These are phyloP conservation scores for Meiosimyza decipiens DNA, from an alignment of 2,888 invertebrate genomes.

Conservation along the genomic window DNA sequence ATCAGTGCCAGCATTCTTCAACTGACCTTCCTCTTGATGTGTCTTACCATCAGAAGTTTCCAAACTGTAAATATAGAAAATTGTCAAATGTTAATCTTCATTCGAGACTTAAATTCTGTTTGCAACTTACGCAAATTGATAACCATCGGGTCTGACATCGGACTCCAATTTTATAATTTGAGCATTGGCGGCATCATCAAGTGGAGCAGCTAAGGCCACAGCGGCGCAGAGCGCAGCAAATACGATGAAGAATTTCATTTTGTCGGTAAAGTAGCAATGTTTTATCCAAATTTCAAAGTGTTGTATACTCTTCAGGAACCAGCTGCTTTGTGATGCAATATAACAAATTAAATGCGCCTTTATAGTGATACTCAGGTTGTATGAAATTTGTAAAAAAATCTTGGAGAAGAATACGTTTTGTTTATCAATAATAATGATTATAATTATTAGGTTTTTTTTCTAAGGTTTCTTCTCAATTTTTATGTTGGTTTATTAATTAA, in stretches of 20 bases:
- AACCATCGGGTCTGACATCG: constrained; percentile 71
- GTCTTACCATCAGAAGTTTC: constrained; percentile 74
- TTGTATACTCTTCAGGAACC: neutral
- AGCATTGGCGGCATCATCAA: constrained; percentile 50
- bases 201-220: constrained; percentile 57
- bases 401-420: too few relatives aligned
- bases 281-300: neutral
- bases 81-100: neutral
- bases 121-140: constrained; percentile 70
- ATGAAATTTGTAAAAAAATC: neutral
- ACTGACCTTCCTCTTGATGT: constrained; percentile 68
- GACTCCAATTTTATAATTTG: constrained; percentile 59
- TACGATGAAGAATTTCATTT: constrained; percentile 59
- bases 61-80: constrained; percentile 65
- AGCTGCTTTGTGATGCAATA: constrained; percentile 23
- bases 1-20: constrained; percentile 46
- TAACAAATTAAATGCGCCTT: constrained; percentile 7
- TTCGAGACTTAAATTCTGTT: neutral
- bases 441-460: too few relatives aligned
- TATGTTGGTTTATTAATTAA: too few relatives aligned
- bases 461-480: too few relatives aligned
- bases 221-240: constrained; percentile 54
- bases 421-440: too few relatives aligned
- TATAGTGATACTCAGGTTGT: constrained; percentile 6
- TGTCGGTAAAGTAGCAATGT: constrained; percentile 35